Base-by-base conservation (phyloP, 1,140 invertebrate genomes). In the Aphelinus atriplicis region DNA sequence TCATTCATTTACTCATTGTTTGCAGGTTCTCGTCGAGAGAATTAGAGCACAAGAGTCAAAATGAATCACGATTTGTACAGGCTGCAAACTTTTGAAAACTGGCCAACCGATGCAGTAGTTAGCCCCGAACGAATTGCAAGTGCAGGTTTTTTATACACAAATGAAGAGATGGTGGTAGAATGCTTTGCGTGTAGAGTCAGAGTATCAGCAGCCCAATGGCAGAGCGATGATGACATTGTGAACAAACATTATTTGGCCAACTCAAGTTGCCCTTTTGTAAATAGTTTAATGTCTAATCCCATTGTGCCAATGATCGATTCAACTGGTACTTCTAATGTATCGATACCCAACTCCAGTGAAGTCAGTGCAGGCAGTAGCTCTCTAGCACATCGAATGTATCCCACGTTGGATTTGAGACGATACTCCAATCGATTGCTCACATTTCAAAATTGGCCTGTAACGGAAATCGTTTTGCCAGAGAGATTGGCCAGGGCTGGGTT, bases 401-500 rank as follows among this genome's bases (percentile, higher is more conserved):
- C 26, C 26, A 26, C 26, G 26, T 26, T 26, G 46, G 48, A 71
- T 61, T 10, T 72, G 0, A 60, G 10, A 9, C 65, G 5, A n/a
- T 77, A 77, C 45, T 69, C 53, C 53, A 81, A 90, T 26, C 87
- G 92, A 76, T 84, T 92, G 43, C 78, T 87, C 55, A 90, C 93
- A 0, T 94, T 92, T 83, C 82, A 83, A 55, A 90, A 89, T 83
- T 94, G 93, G 93, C 91, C 92, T 62, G 83, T 84, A 74, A 79
- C 80, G 71, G 88, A 83, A 63, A 89, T 91, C 61, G 90, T 93
- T 7, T 89, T 90, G 1, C 92, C 94, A 1, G 88, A 92, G 82
- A 89, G 91, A 10, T 86, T 97, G 73, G 95, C 95, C 0, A 90
- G 90, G 83, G 94, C 95, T 77, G 96, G 96, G 4, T 97, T 96